Conservation (phyloP, 1,140 invertebrate genomes). For the Drosophila insularis region DNA sequence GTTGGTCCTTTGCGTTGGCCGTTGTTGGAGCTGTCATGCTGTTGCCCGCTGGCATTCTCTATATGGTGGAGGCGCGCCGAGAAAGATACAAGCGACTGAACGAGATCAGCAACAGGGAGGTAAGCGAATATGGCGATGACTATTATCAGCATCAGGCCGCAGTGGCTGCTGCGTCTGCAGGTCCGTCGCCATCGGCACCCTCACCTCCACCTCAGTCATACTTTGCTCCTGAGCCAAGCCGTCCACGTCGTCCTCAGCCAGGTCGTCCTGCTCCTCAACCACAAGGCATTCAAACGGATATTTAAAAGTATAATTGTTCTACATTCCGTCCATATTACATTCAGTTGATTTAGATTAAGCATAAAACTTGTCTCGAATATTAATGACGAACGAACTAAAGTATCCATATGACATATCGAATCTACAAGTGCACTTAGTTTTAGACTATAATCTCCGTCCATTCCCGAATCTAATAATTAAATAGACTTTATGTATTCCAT, state of each 20-base stretch:
- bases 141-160: slow-evolving; percentile 68
- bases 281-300: slow-evolving; percentile 75
- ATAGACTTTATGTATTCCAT: background rate
- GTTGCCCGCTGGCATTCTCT: slow-evolving; percentile 89
- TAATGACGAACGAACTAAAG: slow-evolving; percentile 22
- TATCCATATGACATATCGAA: background rate
- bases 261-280: slow-evolving; percentile 50
- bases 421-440: slow-evolving; percentile 6
- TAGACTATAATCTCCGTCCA: background rate
- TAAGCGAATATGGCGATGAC: slow-evolving; percentile 85
- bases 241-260: slow-evolving; percentile 71
- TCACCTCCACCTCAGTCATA: slow-evolving; percentile 72
- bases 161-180: slow-evolving; percentile 22
- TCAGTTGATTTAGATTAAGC: slow-evolving; percentile 4
- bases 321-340: background rate
- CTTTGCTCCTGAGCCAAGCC: slow-evolving; percentile 69
- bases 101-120: slow-evolving; percentile 86
- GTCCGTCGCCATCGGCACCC: slow-evolving; percentile 58
- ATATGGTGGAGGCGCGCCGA: slow-evolving; percentile 91
- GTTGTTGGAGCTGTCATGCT: slow-evolving; percentile 90
- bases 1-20: slow-evolving; percentile 96
- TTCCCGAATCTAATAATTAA: background rate
- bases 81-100: slow-evolving; percentile 88
- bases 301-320: slow-evolving; percentile 36
- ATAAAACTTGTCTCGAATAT: slow-evolving; percentile 23